A percentile compares a stretch with the other conserved stretches of the same genome.
Conservation (phyloP, 1,140 invertebrate species). For the Ericerus pela region DNA sequence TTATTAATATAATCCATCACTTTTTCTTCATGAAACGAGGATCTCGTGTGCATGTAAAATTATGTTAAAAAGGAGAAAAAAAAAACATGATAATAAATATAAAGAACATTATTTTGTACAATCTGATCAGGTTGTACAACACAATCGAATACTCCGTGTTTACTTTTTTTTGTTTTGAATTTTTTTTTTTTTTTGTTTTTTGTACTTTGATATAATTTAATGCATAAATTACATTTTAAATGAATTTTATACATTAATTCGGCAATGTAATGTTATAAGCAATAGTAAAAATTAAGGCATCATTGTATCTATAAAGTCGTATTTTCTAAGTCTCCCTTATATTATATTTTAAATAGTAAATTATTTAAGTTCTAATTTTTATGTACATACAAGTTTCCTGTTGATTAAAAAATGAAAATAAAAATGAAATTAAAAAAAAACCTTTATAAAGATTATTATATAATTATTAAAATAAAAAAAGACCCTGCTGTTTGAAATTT, state of each 20-base stretch:
- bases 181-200: slow-evolving; percentile 3
- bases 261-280: slow-evolving; percentile 3
- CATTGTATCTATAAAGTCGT: not conserved
- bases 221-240: not conserved
- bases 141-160: not conserved
- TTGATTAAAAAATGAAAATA: too few relatives aligned
- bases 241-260: not conserved
- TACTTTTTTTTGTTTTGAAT: not conserved
- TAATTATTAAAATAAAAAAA: not conserved
- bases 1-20: too few relatives aligned
- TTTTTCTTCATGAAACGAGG: too few relatives aligned
- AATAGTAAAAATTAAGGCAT: slow-evolving; percentile 9
- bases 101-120: too few relatives aligned
- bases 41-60: too few relatives aligned
- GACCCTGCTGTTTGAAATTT: not conserved
- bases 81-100: too few relatives aligned
- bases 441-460: slow-evolving; percentile 6
- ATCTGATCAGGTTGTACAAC: too few relatives aligned
- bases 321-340: not conserved
- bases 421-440: too few relatives aligned
- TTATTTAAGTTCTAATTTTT: slow-evolving; percentile 5
- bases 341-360: slow-evolving; percentile 7
- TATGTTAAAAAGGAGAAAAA: too few relatives aligned
- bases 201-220: too few relatives aligned
- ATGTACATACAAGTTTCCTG: slow-evolving; percentile 6